Percentiles rank a stretch among this genome's conserved stretches.
phyloP scores from a whole-genome alignment of 1,140 invertebrate species.

The Odontomachus brunneus region DNA sequence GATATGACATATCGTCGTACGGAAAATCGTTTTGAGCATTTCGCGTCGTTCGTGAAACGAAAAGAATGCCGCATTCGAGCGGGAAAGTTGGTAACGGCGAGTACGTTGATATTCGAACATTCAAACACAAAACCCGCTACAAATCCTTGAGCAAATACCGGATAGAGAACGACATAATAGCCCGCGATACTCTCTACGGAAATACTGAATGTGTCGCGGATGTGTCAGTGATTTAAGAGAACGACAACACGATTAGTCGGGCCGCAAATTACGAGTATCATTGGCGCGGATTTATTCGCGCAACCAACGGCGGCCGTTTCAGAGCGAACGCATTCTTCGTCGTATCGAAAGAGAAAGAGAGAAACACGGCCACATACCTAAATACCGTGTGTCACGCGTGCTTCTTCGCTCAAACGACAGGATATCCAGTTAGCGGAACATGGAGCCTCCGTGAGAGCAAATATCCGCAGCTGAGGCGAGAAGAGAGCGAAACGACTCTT shows the following conservation, averaged over 20 bases:
- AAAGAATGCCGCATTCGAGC: neutral
- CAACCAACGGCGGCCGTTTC: neutral
- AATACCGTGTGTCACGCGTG: neutral
- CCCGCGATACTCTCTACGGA: too few relatives aligned
- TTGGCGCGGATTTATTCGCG: too few relatives aligned
- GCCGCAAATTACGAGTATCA: too few relatives aligned
- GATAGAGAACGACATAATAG: neutral
- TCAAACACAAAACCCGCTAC: neutral
- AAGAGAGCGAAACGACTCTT: neutral
- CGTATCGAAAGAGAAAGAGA: neutral
- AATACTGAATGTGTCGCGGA: too few relatives aligned
- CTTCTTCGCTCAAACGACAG: neutral
- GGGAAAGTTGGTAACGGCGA: neutral
- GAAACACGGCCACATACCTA: neutral
- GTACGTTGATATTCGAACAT: constrained; percentile 21
- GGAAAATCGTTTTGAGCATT: neutral
- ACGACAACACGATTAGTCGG: too few relatives aligned
- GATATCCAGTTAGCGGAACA: neutral
- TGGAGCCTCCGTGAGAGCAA: neutral
- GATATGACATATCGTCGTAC: neutral
- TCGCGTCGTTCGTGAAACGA: neutral
- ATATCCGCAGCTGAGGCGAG: neutral
- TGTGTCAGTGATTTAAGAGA: too few relatives aligned
- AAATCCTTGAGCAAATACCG: neutral
- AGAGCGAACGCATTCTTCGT: neutral